Evolutionary conservation across 2,888 invertebrate species (phyloP), one percentile per base, ranked within the genome.

Genomic region (Ectemnius lituratus): DNA sequence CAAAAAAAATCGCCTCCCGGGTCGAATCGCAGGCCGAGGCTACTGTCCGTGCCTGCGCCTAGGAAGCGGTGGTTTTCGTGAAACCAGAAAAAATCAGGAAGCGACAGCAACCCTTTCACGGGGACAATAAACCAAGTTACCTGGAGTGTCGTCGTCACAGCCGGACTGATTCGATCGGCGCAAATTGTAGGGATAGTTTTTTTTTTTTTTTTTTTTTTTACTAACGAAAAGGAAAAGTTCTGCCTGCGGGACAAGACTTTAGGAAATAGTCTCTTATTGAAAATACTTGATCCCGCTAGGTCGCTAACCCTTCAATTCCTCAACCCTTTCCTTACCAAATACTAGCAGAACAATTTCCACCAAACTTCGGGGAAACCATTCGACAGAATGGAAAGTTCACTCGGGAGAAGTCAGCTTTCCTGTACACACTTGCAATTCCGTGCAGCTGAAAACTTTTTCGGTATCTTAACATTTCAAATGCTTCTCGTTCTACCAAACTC

Each of bases 41-140:
- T 64, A 66, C 56, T 28, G 16, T 77, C 77, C 79, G 62, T 70
- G 70, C 61, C 74, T 11, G 37, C 73, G 76, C 77, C 73, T 73
- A 75, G 59, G 72, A 76, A 78, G 80, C 81, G 83, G 85, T 79
- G 76, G 81, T 81, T 85, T 73, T 76, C 79, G 79, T 78, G 84
- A 84, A 87, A 86, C 83, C 85, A 83, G 83, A 83, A 83, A 87
- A 85, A 88, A 86, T 85, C 74, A 72, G 65, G 78, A 20, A 14
- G 56, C 20, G 52, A 28, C 46, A 62, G 56, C 61, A 80, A 74
- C 73, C 76, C 80, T 80, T 83, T 80, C 61, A 20, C 4, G 23
- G 16, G 3, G 52, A 16, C n/a, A 28, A 66, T 64, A 20, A 37
- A 37, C 37, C 37, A 11, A 37, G 37, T 62, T 82, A 79, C 80